A percentile compares a stretch with the other conserved stretches of the same genome.
Conservation (phyloP, 2,888 invertebrate genomes). For the Yponomeuta evonymella region DNA sequence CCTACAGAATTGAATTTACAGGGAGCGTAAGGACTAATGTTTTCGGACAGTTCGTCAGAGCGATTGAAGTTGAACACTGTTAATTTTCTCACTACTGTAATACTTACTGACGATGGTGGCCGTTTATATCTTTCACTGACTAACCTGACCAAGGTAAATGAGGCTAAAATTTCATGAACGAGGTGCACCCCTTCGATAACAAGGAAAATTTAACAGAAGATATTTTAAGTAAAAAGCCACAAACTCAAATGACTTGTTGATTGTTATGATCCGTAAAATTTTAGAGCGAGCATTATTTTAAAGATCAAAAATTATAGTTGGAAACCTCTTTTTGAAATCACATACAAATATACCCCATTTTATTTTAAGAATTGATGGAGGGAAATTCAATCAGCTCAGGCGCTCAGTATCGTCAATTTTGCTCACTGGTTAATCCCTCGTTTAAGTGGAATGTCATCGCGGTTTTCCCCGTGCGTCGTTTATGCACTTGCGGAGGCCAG, state of each 20-base stretch:
- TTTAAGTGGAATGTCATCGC: constrained; percentile 19
- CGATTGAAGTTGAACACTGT: neutral
- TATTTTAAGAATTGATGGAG: neutral
- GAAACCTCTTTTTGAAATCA: too few species aligned
- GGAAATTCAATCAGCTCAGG: neutral
- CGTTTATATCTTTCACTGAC: neutral
- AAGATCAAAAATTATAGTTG: too few species aligned
- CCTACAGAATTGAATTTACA: neutral
- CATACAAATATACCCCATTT: too few species aligned
- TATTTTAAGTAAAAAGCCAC: too few species aligned
- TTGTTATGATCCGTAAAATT: too few species aligned
- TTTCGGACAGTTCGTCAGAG: neutral
- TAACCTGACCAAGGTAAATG: neutral
- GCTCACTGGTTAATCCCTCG: constrained; percentile 19
- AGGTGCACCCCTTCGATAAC: neutral
- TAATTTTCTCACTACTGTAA: neutral
- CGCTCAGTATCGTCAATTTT: neutral
- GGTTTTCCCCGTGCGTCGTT: constrained; percentile 19
- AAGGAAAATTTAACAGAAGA: too few species aligned
- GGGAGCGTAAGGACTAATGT: too few species aligned
- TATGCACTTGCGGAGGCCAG: constrained; percentile 15
- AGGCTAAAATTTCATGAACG: neutral
- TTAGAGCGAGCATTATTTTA: too few species aligned
- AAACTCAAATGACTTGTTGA: too few species aligned
- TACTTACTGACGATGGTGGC: neutral